Conservation (phyloP, 2,797 vertebrate species). For the Helicolenus hilgendorfi region DNA sequence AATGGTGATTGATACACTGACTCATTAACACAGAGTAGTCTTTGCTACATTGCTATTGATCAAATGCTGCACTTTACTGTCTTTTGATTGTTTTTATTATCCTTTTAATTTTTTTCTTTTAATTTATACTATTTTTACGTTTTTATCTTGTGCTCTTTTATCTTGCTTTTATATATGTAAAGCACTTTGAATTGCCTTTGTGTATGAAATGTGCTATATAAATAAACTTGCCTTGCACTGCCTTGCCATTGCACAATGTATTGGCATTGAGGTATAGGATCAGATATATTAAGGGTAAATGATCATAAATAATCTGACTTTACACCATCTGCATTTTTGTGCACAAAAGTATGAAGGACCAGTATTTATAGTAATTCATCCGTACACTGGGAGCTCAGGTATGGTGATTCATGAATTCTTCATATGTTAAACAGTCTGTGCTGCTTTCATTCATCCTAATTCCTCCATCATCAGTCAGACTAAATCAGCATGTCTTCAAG, state of each 20-base stretch:
- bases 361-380: neutral
- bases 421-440: neutral
- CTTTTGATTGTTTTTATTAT: no score
- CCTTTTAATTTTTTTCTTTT: no score
- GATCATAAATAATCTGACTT: neutral
- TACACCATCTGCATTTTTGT: neutral
- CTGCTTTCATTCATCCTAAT: slow-evolving; percentile 43
- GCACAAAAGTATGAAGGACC: neutral
- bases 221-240: no score
- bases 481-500: neutral
- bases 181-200: no score
- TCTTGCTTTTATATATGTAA: no score
- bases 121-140: no score
- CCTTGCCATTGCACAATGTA: neutral
- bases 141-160: no score
- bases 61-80: no score
- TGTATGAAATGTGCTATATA: no score
- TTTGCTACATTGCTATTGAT: neutral
- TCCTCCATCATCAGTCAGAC: slow-evolving; percentile 26
- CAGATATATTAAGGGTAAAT: neutral
- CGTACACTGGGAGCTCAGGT: neutral
- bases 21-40: neutral
- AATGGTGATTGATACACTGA: slow-evolving; percentile 21
- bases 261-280: neutral
- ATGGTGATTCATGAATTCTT: neutral